Percentiles rank a stretch among this genome's conserved stretches.
These are phyloP conservation scores for Silurus asotus DNA, from an alignment of 2,113 vertebrate species.

Conservation along the genomic window DNA sequence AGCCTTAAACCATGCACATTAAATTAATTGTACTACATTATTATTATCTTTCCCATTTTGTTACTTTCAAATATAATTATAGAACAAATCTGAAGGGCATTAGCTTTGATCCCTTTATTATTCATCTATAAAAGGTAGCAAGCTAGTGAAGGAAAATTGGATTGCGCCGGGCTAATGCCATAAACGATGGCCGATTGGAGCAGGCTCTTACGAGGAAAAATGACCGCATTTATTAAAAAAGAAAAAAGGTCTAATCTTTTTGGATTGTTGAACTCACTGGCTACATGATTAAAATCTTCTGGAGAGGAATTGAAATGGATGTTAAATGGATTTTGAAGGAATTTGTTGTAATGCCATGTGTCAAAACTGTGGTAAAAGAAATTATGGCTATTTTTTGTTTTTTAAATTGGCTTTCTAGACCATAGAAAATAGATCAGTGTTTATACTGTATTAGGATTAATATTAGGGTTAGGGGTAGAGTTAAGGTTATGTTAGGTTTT, in stretches of 20 bases:
- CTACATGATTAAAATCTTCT: conserved; percentile 68
- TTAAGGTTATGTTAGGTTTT: too few relatives aligned
- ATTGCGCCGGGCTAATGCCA: conserved; percentile 62
- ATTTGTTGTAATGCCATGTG: conserved; percentile 65
- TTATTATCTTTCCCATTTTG: conserved; percentile 66
- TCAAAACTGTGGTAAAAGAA: conserved; percentile 71
- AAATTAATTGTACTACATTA: conserved; percentile 73
- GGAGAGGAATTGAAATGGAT: conserved; percentile 75
- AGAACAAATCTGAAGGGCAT: conserved; percentile 70
- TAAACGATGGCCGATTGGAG: conserved; percentile 35
- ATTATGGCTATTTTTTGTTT: conserved; percentile 75
- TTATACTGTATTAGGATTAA: too few relatives aligned
- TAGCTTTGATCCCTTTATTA: conserved; percentile 61
- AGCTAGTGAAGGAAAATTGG: conserved; percentile 63
- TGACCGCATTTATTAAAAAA: conserved; percentile 20
- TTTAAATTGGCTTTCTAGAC: conserved; percentile 62
- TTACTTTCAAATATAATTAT: conserved; percentile 61
- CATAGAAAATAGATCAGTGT: too few relatives aligned
- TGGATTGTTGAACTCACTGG: conserved; percentile 72
- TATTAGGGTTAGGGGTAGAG: too few relatives aligned
- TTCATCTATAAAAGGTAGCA: conserved; percentile 59
- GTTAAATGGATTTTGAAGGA: conserved; percentile 75
- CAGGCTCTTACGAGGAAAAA: conserved; percentile 34
- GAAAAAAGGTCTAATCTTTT: conserved; percentile 69
- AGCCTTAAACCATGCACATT: conserved; percentile 68